phyloP scores from a whole-genome alignment of 2,888 invertebrate species.

The Heliconius erato region DNA sequence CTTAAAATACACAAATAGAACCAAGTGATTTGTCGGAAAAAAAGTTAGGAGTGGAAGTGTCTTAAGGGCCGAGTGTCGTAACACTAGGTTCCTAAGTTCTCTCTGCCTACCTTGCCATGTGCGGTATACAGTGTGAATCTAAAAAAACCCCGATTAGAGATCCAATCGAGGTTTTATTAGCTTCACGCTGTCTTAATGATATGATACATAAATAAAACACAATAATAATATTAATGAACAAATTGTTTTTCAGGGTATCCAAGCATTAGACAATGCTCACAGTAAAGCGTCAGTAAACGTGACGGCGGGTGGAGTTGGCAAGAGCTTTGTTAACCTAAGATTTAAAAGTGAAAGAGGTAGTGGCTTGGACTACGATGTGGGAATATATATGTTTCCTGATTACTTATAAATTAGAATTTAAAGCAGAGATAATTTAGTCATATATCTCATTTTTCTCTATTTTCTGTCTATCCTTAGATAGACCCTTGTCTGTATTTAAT shows the following conservation, averaged over 20 bases:
- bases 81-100: too few species aligned
- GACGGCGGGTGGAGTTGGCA: slow-evolving; percentile 77
- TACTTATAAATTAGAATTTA: slow-evolving; percentile 47
- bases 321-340: slow-evolving; percentile 72
- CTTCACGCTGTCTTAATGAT: too few species aligned
- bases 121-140: too few species aligned
- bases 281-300: slow-evolving; percentile 72
- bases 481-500: too few species aligned
- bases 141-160: too few species aligned
- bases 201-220: too few species aligned
- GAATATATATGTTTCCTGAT: slow-evolving; percentile 65
- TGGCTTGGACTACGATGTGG: slow-evolving; percentile 70
- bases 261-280: slow-evolving; percentile 71
- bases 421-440: background rate
- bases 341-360: slow-evolving; percentile 75
- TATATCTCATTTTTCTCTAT: background rate
- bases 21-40: too few species aligned
- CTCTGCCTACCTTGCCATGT: too few species aligned
- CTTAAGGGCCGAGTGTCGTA: too few species aligned
- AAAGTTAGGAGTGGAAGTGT: too few species aligned
- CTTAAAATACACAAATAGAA: too few species aligned
- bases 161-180: background rate
- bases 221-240: too few species aligned
- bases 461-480: background rate
- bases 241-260: slow-evolving; percentile 72